These are phyloP conservation scores for Esperia sulphurella DNA, from an alignment of 2,888 invertebrate genomes.

Conservation along the genomic window DNA sequence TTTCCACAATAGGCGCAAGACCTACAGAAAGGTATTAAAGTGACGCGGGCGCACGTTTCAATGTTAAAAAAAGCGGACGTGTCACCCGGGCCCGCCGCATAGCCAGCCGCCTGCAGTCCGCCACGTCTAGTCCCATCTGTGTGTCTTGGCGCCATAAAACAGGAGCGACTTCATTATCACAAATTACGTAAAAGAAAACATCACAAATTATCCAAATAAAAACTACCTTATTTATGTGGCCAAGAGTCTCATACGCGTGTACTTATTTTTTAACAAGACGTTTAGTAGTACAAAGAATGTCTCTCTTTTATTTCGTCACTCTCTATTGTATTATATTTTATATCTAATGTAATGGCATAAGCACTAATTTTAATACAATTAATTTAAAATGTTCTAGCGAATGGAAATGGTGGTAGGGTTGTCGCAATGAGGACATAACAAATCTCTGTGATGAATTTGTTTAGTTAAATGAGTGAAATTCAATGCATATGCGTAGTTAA, in stretches of 20 bases:
- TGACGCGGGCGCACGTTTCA: no score
- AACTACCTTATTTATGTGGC: conserved; percentile 40
- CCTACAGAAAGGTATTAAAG: no score
- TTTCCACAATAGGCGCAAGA: no score
- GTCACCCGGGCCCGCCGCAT: no score
- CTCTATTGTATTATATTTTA: conserved; percentile 66
- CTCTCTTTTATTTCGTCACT: conserved; percentile 75
- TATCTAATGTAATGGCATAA: conserved; percentile 49
- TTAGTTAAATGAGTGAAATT: conserved; percentile 54
- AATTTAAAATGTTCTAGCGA: conserved; percentile 41
- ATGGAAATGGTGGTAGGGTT: conserved; percentile 58
- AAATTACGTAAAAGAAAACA: conserved; percentile 46
- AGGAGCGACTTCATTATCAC: conserved; percentile 42
- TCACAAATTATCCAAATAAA: conserved; percentile 55
- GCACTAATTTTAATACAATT: conserved; percentile 52
- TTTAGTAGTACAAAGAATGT: conserved; percentile 75
- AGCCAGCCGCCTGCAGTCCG: no score
- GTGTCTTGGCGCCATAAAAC: background rate
- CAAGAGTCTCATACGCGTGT: conserved; percentile 70
- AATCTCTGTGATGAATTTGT: conserved; percentile 74
- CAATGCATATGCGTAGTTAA: conserved; percentile 47
- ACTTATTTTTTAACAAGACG: conserved; percentile 64
- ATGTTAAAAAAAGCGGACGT: no score
- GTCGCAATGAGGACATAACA: conserved; percentile 57
- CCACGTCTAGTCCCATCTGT: no score